phyloP scores from a whole-genome alignment of 2,113 vertebrate genomes.

The Chloebia gouldiae region DNA sequence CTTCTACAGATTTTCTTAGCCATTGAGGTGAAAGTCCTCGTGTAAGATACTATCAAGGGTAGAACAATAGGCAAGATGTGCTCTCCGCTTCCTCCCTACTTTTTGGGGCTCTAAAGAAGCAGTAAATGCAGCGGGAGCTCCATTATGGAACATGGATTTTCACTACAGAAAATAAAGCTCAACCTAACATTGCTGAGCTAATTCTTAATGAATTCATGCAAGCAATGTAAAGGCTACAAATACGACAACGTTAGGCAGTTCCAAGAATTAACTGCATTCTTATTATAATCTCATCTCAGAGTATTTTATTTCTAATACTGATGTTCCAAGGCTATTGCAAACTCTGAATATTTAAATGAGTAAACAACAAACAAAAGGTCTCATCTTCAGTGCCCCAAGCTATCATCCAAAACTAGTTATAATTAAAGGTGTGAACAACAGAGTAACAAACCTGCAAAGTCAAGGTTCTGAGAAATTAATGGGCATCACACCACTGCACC shows the following conservation, averaged over 20 bases:
- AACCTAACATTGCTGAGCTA: background rate
- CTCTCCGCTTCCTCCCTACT: background rate
- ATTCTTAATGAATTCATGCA: slow-evolving; percentile 35
- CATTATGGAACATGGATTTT: background rate
- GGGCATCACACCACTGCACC: slow-evolving; percentile 55
- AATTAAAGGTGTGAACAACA: slow-evolving; percentile 77
- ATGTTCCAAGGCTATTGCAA: slow-evolving; percentile 40
- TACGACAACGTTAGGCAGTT: background rate
- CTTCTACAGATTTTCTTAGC: slow-evolving; percentile 7
- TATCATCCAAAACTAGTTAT: slow-evolving; percentile 66
- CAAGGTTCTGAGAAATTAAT: slow-evolving; percentile 71
- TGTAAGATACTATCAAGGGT: background rate
- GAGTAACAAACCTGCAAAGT: slow-evolving; percentile 73
- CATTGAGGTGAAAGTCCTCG: background rate
- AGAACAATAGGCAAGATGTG: background rate
- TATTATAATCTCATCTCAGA: slow-evolving; percentile 32
- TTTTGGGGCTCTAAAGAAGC: background rate
- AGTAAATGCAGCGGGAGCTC: background rate
- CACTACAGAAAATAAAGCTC: background rate
- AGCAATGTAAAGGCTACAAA: slow-evolving; percentile 19
- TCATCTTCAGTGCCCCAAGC: slow-evolving; percentile 51
- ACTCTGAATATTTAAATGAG: slow-evolving; percentile 62
- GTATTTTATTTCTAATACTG: slow-evolving; percentile 50
- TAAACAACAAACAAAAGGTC: slow-evolving; percentile 72
- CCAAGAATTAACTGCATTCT: slow-evolving; percentile 9